phyloP scores from a whole-genome alignment of 2,113 vertebrate genomes.

The Erythrolamprus reginae region DNA sequence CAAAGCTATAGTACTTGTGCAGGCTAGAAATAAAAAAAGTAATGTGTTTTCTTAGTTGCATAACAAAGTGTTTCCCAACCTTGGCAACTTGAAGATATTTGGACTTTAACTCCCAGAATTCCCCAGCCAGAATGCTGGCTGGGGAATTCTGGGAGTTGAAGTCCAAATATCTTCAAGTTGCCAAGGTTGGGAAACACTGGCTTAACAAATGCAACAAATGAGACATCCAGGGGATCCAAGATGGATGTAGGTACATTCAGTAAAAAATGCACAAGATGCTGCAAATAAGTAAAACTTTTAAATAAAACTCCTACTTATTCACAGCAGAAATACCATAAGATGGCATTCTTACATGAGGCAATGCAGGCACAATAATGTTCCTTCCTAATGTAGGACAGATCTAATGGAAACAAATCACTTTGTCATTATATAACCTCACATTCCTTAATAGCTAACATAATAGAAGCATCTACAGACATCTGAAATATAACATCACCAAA shows the following conservation, averaged over 20 bases:
- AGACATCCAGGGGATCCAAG: background rate
- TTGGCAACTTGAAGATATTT: too few relatives aligned
- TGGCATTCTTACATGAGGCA: background rate
- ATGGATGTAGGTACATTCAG: background rate
- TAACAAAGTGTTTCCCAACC: too few relatives aligned
- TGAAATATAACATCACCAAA: background rate
- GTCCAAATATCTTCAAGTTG: too few relatives aligned
- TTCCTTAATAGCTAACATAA: background rate
- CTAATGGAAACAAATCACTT: slow-evolving; percentile 4
- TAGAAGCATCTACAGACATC: background rate
- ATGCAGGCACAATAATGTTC: background rate
- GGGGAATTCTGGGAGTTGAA: too few relatives aligned
- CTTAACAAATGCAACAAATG: background rate
- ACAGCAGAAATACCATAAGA: background rate
- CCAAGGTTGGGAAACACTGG: too few relatives aligned
- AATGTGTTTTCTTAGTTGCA: background rate
- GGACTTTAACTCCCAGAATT: too few relatives aligned
- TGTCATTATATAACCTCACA: background rate
- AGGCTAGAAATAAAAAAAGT: background rate
- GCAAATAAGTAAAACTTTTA: background rate
- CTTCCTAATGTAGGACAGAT: background rate
- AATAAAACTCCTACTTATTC: background rate
- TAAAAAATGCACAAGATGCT: background rate
- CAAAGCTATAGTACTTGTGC: background rate
- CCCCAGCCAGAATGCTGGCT: too few relatives aligned